These are phyloP conservation scores for Trematomus loennbergii DNA, from an alignment of 2,113 vertebrate genomes.

Conservation along the genomic window DNA sequence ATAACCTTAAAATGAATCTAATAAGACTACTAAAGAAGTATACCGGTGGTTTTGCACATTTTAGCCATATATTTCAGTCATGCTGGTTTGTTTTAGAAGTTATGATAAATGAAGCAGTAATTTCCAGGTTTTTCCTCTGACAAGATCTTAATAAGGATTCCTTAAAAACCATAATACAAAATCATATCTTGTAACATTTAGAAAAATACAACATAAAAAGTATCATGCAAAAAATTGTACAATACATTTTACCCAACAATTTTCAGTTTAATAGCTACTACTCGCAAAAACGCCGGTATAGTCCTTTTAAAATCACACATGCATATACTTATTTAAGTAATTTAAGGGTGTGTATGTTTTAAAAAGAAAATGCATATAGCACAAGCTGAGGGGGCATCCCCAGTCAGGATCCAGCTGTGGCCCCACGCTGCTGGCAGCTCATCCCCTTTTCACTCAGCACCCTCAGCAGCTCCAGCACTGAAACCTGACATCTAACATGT, in stretches of 20 bases:
- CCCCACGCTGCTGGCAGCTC: constrained; percentile 55
- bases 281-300: neutral
- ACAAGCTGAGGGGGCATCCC: constrained; percentile 27
- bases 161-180: neutral
- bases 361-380: neutral
- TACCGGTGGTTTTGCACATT: neutral
- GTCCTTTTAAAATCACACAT: neutral
- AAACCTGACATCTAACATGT: constrained; percentile 69
- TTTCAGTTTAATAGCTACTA: neutral
- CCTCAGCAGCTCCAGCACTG: constrained; percentile 52
- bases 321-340: too few species aligned
- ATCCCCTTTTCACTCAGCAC: constrained; percentile 72
- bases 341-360: neutral
- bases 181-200: too few species aligned
- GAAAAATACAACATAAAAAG: neutral
- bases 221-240: neutral
- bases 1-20: neutral
- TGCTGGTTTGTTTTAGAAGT: neutral
- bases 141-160: too few species aligned
- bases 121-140: neutral
- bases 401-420: constrained; percentile 31
- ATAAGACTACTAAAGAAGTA: too few species aligned
- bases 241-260: neutral
- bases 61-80: neutral
- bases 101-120: neutral